These are phyloP conservation scores for Monodelphis domestica DNA, from an alignment of 2,797 vertebrate species.

Conservation along the genomic window DNA sequence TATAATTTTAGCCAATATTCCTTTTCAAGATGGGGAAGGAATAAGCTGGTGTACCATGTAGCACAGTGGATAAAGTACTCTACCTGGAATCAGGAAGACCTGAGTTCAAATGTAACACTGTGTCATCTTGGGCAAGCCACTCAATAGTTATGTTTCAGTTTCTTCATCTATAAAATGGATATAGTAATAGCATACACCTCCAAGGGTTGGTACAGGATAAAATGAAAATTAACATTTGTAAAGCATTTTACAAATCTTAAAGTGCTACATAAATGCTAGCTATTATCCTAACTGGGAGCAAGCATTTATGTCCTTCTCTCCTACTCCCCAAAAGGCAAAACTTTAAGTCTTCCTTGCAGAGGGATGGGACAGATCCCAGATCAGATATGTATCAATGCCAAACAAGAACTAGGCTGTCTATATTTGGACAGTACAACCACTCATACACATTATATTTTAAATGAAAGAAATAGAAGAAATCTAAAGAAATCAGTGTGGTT, in stretches of 20 bases:
- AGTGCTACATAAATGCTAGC: not conserved
- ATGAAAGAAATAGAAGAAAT: slow-evolving; percentile 1
- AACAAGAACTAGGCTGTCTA: not conserved
- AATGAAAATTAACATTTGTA: not conserved
- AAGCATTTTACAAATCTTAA: not conserved
- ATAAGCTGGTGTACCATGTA: not conserved
- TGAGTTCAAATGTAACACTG: not conserved
- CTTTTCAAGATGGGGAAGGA: not conserved
- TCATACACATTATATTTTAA: not conserved
- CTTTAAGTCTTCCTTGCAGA: not conserved
- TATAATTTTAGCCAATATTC: not conserved
- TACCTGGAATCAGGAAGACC: not conserved
- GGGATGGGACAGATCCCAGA: not conserved
- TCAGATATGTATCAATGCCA: not conserved
- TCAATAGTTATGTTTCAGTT: not conserved
- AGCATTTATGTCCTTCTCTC: not conserved
- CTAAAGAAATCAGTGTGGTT: slow-evolving; percentile 6
- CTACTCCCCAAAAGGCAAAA: not conserved
- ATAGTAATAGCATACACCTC: not conserved
- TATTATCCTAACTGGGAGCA: not conserved
- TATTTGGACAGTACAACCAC: not conserved
- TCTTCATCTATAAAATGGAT: not conserved
- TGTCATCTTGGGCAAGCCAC: not conserved
- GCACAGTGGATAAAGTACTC: not conserved
- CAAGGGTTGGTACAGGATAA: not conserved